Conservation (phyloP, 2,797 vertebrate species). For the Oryzias sinensis region DNA sequence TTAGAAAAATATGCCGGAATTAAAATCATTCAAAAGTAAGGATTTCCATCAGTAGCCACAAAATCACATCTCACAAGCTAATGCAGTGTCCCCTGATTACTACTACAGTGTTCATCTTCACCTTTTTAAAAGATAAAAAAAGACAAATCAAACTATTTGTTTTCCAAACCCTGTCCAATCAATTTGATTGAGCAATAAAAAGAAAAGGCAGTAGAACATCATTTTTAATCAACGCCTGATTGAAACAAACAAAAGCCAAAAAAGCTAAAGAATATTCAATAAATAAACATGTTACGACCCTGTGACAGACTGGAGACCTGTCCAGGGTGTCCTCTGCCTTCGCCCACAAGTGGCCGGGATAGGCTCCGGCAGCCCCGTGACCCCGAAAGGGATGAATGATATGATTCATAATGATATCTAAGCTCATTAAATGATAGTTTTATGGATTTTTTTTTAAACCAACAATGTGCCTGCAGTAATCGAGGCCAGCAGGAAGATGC, state of each 20-base stretch:
- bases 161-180: conserved; percentile 32
- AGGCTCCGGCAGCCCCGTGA: too few relatives aligned
- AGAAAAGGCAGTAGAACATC: conserved; percentile 18
- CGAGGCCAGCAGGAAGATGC: conserved; percentile 38
- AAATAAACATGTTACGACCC: conserved; percentile 42
- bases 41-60: conserved; percentile 36
- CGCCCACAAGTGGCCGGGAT: too few relatives aligned
- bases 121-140: too few relatives aligned
- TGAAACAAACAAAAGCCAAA: conserved; percentile 28
- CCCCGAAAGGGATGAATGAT: too few relatives aligned
- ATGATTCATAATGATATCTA: conserved; percentile 48
- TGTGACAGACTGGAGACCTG: too few relatives aligned
- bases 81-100: too few relatives aligned
- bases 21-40: conserved; percentile 24
- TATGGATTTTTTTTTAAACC: conserved; percentile 25
- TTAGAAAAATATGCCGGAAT: neutral
- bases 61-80: conserved; percentile 18
- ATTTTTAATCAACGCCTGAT: conserved; percentile 6
- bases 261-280: conserved; percentile 20
- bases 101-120: too few relatives aligned
- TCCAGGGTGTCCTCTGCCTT: too few relatives aligned
- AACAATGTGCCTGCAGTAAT: conserved; percentile 25
- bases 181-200: conserved; percentile 38
- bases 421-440: conserved; percentile 56
- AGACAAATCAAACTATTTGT: conserved; percentile 8